Conservation (phyloP, 1,140 invertebrate genomes). For the Drosophila jambulina region DNA sequence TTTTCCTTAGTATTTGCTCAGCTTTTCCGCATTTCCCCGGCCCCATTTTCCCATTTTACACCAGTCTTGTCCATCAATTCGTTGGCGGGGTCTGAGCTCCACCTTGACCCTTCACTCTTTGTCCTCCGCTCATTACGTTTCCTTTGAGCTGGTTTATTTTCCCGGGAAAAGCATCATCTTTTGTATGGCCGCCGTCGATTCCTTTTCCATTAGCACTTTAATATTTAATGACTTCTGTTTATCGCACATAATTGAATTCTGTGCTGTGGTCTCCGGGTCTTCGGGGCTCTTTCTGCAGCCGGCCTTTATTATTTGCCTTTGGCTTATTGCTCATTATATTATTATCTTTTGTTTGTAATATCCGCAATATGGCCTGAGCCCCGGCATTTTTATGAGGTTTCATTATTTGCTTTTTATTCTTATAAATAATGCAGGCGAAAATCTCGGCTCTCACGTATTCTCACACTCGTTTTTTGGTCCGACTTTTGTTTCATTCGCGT, state of each 20-base stretch:
- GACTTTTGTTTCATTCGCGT: conserved; percentile 41
- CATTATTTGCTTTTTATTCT: conserved; percentile 68
- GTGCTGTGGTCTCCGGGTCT: conserved; percentile 21
- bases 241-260: conserved; percentile 79
- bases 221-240: conserved; percentile 81
- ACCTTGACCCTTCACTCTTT: conserved; percentile 12
- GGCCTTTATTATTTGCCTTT: conserved; percentile 53
- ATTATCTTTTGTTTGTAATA: conserved; percentile 82
- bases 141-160: conserved; percentile 28
- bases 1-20: conserved; percentile 8
- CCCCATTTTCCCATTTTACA: background rate
- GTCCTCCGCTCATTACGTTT: conserved; percentile 1
- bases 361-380: conserved; percentile 60
- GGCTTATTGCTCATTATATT: conserved; percentile 76
- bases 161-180: conserved; percentile 5
- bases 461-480: conserved; percentile 3
- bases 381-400: conserved; percentile 68
- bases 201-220: conserved; percentile 77
- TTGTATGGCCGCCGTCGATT: conserved; percentile 40
- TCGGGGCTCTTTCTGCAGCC: conserved; percentile 13
- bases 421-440: conserved; percentile 70
- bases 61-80: conserved; percentile 31
- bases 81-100: background rate
- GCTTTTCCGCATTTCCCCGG: conserved; percentile 1
- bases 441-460: conserved; percentile 14